Conservation (phyloP, 2,888 invertebrate species). For the Limnephilus rhombicus region DNA sequence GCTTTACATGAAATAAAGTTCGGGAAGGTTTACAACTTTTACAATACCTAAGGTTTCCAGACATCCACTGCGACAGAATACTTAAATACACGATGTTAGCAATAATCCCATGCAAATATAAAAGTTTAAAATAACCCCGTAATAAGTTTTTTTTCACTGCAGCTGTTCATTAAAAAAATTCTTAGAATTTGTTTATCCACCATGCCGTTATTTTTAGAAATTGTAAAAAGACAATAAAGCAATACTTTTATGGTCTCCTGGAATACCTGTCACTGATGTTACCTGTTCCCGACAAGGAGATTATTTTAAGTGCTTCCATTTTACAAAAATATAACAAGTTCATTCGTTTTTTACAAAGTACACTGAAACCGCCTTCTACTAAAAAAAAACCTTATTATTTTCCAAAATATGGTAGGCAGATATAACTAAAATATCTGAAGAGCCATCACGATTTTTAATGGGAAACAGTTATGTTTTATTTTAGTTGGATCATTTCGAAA, state of each 20-base stretch:
- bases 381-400: too few relatives aligned
- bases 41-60: not conserved
- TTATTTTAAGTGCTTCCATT: not conserved
- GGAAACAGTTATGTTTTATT: too few relatives aligned
- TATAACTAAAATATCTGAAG: too few relatives aligned
- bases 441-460: too few relatives aligned
- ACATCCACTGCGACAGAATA: not conserved
- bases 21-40: too few relatives aligned
- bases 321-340: not conserved
- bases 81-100: not conserved
- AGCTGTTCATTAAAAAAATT: not conserved
- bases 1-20: too few relatives aligned
- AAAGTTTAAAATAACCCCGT: not conserved
- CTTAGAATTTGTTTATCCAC: not conserved
- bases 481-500: too few relatives aligned
- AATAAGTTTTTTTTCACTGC: not conserved
- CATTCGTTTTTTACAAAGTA: not conserved
- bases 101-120: not conserved
- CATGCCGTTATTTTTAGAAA: not conserved
- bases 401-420: too few relatives aligned
- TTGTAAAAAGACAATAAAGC: not conserved
- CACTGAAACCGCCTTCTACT: too few relatives aligned
- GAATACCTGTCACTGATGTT: not conserved
- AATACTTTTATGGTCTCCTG: not conserved
- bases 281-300: not conserved